phyloP scores from a whole-genome alignment of 2,797 vertebrate species.

The Crocodylus rhombifer region DNA sequence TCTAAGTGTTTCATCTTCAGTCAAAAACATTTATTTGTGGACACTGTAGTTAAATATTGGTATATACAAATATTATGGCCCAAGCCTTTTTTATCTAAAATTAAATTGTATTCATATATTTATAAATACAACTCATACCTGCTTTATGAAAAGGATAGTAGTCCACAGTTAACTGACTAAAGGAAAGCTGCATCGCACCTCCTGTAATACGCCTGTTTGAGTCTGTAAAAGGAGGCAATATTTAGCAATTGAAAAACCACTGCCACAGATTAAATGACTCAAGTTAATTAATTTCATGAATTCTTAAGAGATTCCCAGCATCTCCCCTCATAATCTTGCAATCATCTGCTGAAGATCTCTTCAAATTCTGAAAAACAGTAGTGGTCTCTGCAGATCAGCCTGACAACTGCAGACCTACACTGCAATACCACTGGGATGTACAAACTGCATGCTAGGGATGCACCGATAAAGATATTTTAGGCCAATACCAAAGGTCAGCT shows the following conservation, averaged over 20 bases:
- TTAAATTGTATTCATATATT: neutral
- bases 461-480: no score
- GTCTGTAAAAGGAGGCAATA: slow-evolving; percentile 78
- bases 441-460: no score
- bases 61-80: neutral
- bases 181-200: slow-evolving; percentile 98
- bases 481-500: no score
- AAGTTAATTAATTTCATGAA: neutral
- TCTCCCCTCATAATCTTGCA: neutral
- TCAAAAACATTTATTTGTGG: neutral
- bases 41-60: no score
- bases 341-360: neutral
- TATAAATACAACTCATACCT: slow-evolving; percentile 81
- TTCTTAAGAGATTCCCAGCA: neutral
- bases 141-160: slow-evolving; percentile 98
- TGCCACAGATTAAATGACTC: no score
- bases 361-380: neutral
- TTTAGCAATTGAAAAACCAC: neutral
- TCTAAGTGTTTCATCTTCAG: neutral
- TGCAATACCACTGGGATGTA: no score
- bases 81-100: neutral
- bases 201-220: slow-evolving; percentile 91
- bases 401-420: neutral
- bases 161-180: slow-evolving; percentile 94
- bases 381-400: neutral